phyloP scores from a whole-genome alignment of 2,113 vertebrate genomes.

The Calidris pygmaea region DNA sequence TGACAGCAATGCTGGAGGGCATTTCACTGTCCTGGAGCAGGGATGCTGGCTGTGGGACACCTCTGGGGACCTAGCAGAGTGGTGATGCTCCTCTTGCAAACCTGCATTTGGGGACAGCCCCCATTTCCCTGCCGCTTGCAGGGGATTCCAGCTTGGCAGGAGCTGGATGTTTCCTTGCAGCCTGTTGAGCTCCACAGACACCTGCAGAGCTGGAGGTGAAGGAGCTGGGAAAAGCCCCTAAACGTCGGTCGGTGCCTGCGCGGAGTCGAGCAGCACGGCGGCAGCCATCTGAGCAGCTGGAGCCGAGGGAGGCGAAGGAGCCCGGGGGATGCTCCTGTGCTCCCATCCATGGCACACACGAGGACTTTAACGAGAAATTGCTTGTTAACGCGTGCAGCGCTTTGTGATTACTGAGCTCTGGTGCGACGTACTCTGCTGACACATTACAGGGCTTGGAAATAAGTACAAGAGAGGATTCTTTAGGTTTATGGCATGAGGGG shows the following conservation, averaged over 20 bases:
- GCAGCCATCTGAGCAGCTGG: background rate
- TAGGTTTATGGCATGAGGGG: background rate
- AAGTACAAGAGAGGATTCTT: background rate
- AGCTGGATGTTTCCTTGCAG: too few species aligned
- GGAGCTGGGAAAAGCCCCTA: background rate
- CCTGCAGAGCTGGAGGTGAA: background rate
- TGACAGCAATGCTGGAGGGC: background rate
- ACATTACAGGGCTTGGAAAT: background rate
- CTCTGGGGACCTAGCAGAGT: background rate
- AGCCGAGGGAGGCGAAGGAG: fast-evolving
- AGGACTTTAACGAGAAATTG: background rate
- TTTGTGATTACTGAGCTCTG: background rate
- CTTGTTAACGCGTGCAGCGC: background rate
- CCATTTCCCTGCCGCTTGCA: too few species aligned
- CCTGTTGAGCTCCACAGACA: background rate
- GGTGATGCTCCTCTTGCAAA: background rate
- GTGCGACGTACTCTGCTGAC: background rate
- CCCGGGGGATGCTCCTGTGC: background rate
- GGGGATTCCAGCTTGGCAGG: background rate
- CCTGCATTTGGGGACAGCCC: background rate
- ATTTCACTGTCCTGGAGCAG: background rate
- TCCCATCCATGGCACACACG: background rate
- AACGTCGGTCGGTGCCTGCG: fast-evolving
- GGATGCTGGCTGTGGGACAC: background rate
- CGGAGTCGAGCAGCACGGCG: fast-evolving